Percentiles rank a stretch among this genome's conserved stretches.
These are phyloP conservation scores for Anthopleura sola DNA, from an alignment of 64 coral and sea anemone species.

Conservation along the genomic window DNA sequence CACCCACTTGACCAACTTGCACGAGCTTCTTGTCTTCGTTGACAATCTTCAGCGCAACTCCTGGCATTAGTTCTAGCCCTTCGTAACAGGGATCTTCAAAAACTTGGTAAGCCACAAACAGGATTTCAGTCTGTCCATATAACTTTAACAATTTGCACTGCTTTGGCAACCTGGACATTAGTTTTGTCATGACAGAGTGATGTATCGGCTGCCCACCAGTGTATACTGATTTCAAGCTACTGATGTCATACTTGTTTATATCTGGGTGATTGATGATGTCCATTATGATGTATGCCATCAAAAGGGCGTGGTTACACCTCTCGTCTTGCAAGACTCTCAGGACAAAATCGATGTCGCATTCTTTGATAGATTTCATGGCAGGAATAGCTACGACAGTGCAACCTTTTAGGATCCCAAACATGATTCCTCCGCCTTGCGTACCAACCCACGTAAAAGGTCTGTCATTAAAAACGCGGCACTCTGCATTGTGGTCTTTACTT, in stretches of 20 bases:
- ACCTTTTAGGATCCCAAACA: too few relatives aligned
- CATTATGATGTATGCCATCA: not conserved
- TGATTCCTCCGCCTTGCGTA: too few relatives aligned
- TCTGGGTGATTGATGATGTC: not conserved
- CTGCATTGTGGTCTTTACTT: too few relatives aligned
- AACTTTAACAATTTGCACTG: not conserved
- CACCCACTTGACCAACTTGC: slow-evolving; percentile 7
- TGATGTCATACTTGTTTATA: not conserved
- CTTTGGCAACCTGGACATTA: not conserved
- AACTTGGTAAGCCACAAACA: not conserved
- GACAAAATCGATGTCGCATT: not conserved
- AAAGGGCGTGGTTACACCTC: not conserved
- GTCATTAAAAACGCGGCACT: too few relatives aligned
- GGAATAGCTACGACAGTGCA: slow-evolving; percentile 15
- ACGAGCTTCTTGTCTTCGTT: not conserved
- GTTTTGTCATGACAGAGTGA: not conserved
- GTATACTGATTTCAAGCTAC: not conserved
- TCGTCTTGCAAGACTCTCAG: slow-evolving; percentile 8
- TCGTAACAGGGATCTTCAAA: not conserved
- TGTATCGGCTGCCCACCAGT: not conserved
- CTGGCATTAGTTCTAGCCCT: not conserved
- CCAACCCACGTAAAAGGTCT: too few relatives aligned
- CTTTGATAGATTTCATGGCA: not conserved
- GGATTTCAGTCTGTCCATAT: slow-evolving; percentile 3
- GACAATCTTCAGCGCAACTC: slow-evolving; percentile 26